A percentile compares a stretch with the other conserved stretches of the same genome.
phyloP scores from a whole-genome alignment of 2,797 vertebrate species.

The Lophotriccus pileatus region DNA sequence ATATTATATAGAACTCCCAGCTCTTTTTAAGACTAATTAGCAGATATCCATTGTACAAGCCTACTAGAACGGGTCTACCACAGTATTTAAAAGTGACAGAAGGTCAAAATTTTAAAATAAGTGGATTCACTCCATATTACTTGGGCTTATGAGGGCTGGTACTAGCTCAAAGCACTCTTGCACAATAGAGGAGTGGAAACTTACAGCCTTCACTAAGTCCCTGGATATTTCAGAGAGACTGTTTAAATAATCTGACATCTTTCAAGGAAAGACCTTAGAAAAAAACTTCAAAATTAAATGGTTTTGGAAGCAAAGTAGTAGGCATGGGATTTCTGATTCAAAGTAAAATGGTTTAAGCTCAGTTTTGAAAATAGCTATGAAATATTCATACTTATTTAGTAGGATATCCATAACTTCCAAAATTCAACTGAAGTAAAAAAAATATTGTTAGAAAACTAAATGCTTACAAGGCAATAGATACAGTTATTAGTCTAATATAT shows the following conservation, averaged over 20 bases:
- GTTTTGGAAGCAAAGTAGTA: background rate
- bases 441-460: background rate
- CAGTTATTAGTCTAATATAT: background rate
- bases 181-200: background rate
- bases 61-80: background rate
- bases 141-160: background rate
- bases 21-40: background rate
- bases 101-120: background rate
- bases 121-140: background rate
- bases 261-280: background rate
- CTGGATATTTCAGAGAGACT: background rate
- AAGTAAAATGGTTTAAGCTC: background rate
- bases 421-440: background rate
- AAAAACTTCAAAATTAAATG: background rate
- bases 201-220: background rate
- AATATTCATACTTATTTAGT: background rate
- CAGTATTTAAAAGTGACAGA: background rate
- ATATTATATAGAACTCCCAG: background rate
- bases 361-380: background rate
- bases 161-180: background rate
- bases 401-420: background rate
- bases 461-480: background rate
- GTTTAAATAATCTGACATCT: background rate
- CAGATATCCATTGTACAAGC: background rate
- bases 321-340: background rate